These are phyloP conservation scores for Barbus barbus DNA, from an alignment of 2,113 vertebrate genomes.

Conservation along the genomic window DNA sequence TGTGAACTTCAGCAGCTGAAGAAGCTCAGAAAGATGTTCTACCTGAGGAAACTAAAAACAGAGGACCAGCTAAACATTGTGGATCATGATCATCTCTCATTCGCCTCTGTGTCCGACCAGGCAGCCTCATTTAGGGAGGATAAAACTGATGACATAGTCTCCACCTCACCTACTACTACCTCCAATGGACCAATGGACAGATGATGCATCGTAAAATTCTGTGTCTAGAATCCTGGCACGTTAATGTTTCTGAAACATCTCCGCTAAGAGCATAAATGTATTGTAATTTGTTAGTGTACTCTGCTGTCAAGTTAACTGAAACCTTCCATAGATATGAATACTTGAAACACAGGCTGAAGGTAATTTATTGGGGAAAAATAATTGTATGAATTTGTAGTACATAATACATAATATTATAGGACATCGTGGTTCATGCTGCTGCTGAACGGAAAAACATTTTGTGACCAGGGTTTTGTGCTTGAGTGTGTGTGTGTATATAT, in stretches of 20 bases:
- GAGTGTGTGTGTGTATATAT: no score
- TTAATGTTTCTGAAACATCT: slow-evolving; percentile 3
- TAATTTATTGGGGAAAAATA: slow-evolving; percentile 7
- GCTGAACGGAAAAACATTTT: slow-evolving; percentile 1
- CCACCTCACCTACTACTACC: slow-evolving; percentile 42
- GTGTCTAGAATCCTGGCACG: not conserved
- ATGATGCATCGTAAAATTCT: slow-evolving; percentile 49
- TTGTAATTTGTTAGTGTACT: not conserved
- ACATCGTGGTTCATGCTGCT: not conserved
- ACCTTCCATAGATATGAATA: not conserved
- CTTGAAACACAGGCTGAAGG: slow-evolving; percentile 20
- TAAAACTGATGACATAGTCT: slow-evolving; percentile 69
- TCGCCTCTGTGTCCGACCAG: slow-evolving; percentile 87
- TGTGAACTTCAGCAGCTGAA: slow-evolving; percentile 92
- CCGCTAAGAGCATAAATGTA: not conserved
- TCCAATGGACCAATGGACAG: slow-evolving; percentile 68
- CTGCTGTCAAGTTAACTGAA: not conserved
- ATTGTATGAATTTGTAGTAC: not conserved
- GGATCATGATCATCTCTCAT: slow-evolving; percentile 81
- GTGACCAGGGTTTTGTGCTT: not conserved
- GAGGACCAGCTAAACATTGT: slow-evolving; percentile 58
- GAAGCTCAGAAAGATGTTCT: slow-evolving; percentile 86
- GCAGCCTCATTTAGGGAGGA: slow-evolving; percentile 78
- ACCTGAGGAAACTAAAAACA: slow-evolving; percentile 76
- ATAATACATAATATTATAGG: not conserved